Base-by-base conservation (phyloP, 2,797 vertebrate species). In the Graptemys geographica region DNA sequence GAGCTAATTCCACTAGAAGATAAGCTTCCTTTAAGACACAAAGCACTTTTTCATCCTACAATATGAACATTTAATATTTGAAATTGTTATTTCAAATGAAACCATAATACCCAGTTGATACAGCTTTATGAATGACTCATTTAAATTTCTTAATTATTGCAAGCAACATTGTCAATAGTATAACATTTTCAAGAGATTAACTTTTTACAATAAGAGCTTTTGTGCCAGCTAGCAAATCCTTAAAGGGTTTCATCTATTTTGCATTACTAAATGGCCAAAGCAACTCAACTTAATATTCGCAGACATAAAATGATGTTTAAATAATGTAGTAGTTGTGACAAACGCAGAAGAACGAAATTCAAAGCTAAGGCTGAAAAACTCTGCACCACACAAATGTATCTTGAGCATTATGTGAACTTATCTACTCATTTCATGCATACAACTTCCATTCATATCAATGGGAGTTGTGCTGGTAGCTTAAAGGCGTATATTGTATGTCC, bases 181-280 rank as follows among this genome's bases (percentile, higher is more conserved):
- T 94, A 97, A 96, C 93, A 90, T 97, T 98, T 98, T 97, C 76
- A 96, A 97, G 95, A 96, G 95, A 98, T 98, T 98, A 97, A 94
- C 86, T 94, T 96, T 93, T 93, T 81, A 96, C 90, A 96, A 95
- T 94, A 96, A 98, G 93, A 94, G 90, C 89, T 95, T 97, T 97
- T 87, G 76, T 88, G 88, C 55, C 81, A 97, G 91, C 44, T 72
- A 81, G 89, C n/a, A 97, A 96, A 95, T 93, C 83, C 89, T 97
- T 96, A 86, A 94, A 98, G 84, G 81, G 79, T 96, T 97, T 94
- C 81, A 94, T 81, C 44, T 96, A n/a, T 92, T 98, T 96, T 96
- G 76, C 89, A 95, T 91, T 92, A 92, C 81, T 82, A 94, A 97
- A 95, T 94, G 90, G 82, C 72, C 87, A 95, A 65, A 92, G 83